Conservation (phyloP, 2,888 invertebrate genomes). For the Protodeltote pygarga region DNA sequence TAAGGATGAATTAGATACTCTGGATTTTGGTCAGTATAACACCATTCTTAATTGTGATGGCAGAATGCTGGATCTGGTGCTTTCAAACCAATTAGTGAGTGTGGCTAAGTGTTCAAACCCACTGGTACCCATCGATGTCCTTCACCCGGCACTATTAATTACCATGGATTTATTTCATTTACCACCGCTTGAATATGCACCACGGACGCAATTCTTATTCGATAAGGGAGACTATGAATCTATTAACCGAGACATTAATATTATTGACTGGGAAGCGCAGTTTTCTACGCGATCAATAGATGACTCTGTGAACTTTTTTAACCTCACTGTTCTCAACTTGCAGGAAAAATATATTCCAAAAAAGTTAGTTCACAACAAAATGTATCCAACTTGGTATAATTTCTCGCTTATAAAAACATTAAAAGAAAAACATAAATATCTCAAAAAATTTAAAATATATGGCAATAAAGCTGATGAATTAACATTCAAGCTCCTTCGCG, state of each 20-base stretch:
- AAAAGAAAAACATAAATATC: conserved; percentile 15
- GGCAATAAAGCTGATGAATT: conserved; percentile 4
- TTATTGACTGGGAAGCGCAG: conserved; percentile 3
- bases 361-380: not conserved
- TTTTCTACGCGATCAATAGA: conserved; percentile 1
- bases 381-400: conserved; percentile 14
- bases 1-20: not conserved
- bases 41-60: not conserved
- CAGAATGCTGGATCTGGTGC: conserved; percentile 9
- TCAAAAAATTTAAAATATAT: conserved; percentile 8
- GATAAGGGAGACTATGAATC: conserved; percentile 9
- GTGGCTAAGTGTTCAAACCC: not conserved
- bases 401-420: conserved; percentile 1
- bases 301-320: conserved; percentile 10
- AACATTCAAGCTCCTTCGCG: conserved; percentile 8
- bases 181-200: not conserved
- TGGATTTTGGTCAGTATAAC: conserved; percentile 12
- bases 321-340: not conserved
- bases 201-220: not conserved
- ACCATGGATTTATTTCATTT: not conserved
- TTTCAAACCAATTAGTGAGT: not conserved
- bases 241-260: not conserved
- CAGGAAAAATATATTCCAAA: conserved; percentile 6
- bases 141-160: conserved; percentile 5
- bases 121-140: conserved; percentile 5